Percentiles rank a stretch among this genome's conserved stretches.
phyloP scores from a whole-genome alignment of 2,888 invertebrate genomes.

The Pachydiplax longipennis region DNA sequence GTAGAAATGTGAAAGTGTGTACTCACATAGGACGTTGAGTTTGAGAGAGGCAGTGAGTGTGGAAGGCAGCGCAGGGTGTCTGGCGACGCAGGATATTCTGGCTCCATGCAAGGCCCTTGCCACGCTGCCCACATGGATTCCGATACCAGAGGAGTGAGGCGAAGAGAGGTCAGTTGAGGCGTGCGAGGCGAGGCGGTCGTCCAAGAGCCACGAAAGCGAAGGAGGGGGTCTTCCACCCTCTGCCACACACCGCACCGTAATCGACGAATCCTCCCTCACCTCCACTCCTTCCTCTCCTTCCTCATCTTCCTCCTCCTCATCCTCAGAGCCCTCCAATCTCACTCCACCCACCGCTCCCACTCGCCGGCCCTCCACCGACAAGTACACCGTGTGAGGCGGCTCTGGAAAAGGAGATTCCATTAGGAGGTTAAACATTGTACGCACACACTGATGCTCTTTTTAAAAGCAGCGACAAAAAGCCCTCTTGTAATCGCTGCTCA shows the following conservation, averaged over 20 bases:
- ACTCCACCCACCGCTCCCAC: conserved; percentile 68
- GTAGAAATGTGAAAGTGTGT: background rate
- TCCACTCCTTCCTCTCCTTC: conserved; percentile 63
- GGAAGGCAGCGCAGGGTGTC: conserved; percentile 1
- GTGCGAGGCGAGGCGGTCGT: conserved; percentile 24
- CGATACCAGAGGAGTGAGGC: background rate
- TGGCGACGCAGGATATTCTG: conserved; percentile 10
- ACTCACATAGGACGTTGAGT: conserved; percentile 33
- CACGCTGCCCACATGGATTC: conserved; percentile 17
- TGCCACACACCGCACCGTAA: conserved; percentile 84
- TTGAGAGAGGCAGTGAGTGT: conserved; percentile 17
- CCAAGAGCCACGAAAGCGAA: conserved; percentile 69
- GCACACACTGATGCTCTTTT: too few species aligned
- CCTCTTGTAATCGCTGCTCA: too few species aligned
- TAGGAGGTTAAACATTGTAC: too few species aligned
- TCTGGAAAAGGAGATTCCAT: conserved; percentile 65
- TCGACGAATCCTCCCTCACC: conserved; percentile 82
- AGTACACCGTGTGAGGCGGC: conserved; percentile 82
- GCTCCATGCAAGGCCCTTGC: background rate
- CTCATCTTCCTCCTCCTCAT: conserved; percentile 49
- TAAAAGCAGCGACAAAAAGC: too few species aligned
- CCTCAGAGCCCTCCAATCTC: conserved; percentile 2
- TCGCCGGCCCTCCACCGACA: conserved; percentile 84
- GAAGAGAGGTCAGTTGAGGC: conserved; percentile 20
- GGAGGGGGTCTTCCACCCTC: conserved; percentile 81